Evolutionary conservation across 2,797 vertebrate species (phyloP).

Genomic region (Chiloscyllium punctatum): DNA sequence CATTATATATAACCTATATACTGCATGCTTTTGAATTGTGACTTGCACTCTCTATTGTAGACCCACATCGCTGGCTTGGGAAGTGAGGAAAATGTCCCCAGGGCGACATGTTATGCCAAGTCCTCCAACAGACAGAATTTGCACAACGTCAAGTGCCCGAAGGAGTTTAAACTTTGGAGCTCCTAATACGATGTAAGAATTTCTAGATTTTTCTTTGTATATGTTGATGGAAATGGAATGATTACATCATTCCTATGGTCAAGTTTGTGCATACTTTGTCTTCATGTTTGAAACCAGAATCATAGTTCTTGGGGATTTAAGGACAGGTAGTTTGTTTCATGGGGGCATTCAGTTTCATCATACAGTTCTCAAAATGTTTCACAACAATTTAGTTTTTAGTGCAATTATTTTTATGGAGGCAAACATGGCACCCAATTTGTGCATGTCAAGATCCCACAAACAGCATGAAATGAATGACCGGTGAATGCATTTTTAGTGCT

Average conservation of each 20-base stretch:
- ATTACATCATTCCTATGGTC: not conserved
- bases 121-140: slow-evolving; percentile 82
- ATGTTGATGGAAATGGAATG: not conserved
- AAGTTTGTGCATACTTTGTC: not conserved
- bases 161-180: slow-evolving; percentile 83
- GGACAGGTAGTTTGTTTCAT: not conserved
- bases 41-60: slow-evolving; percentile 52
- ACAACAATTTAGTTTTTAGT: not conserved
- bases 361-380: not conserved
- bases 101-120: slow-evolving; percentile 90
- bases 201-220: not conserved
- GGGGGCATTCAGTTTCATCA: not conserved
- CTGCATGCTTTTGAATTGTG: not conserved
- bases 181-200: slow-evolving; percentile 27
- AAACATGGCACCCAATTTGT: not conserved
- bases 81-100: slow-evolving; percentile 98
- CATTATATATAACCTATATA: not conserved
- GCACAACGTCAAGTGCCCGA: slow-evolving; percentile 73
- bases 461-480: not conserved
- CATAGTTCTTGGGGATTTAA: not conserved
- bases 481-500: not conserved
- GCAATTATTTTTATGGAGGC: not conserved
- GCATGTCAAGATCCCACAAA: not conserved
- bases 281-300: not conserved
- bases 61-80: slow-evolving; percentile 94